Conservation (phyloP, 2,888 invertebrate genomes). For the Glyphotaelius pellucidus region DNA sequence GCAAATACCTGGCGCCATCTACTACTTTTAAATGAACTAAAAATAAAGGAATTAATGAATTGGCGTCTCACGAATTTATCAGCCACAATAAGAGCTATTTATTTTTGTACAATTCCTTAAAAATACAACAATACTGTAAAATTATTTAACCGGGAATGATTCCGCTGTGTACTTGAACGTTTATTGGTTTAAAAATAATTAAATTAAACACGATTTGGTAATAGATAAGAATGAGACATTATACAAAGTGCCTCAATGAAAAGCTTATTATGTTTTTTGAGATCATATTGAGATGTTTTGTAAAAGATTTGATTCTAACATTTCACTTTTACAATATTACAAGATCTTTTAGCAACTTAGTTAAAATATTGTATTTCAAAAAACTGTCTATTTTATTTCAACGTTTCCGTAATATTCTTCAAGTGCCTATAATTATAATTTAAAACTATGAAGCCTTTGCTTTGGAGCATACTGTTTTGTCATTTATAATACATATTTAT, state of each 20-base stretch:
- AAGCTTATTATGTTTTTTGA: background rate
- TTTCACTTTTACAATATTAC: background rate
- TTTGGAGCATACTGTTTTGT: background rate
- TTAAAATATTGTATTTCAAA: background rate
- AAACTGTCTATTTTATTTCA: background rate
- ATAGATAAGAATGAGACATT: background rate
- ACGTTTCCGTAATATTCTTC: conserved; percentile 41
- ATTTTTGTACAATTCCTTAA: conserved; percentile 15
- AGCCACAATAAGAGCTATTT: conserved; percentile 2
- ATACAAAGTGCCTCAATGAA: background rate
- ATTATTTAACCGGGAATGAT: background rate
- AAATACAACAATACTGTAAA: background rate
- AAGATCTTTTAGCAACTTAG: background rate
- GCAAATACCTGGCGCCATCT: conserved; percentile 52
- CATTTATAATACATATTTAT: background rate
- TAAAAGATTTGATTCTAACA: background rate
- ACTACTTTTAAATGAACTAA: conserved; percentile 18
- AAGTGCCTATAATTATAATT: conserved; percentile 59
- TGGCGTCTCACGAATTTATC: conserved; percentile 9
- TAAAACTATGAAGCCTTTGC: conserved; percentile 23
- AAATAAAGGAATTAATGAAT: background rate
- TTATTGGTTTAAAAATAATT: background rate
- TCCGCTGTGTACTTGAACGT: background rate
- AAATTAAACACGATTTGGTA: background rate
- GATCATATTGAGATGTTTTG: background rate